Percentiles rank a stretch among this genome's conserved stretches.
These are phyloP conservation scores for Ctenosaura bakeri DNA, from an alignment of 2,797 vertebrate species.

Conservation along the genomic window DNA sequence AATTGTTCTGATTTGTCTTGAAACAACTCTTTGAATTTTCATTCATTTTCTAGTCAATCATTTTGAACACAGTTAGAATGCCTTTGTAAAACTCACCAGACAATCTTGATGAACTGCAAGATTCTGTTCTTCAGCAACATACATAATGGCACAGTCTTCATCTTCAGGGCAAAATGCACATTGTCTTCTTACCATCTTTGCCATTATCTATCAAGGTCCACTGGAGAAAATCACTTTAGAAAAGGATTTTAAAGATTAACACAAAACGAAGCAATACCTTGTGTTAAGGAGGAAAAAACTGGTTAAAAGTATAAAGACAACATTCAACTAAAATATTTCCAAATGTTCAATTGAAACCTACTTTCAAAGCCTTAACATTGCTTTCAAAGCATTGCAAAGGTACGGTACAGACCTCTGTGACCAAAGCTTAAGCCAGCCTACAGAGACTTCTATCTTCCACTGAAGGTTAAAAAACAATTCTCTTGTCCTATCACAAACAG, in stretches of 20 bases:
- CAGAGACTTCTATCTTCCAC: neutral
- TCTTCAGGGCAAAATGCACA: slow-evolving; percentile 76
- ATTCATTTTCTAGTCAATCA: neutral
- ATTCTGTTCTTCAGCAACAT: slow-evolving; percentile 71
- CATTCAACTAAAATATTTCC: neutral
- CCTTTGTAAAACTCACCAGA: slow-evolving; percentile 75
- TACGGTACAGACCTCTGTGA: neutral
- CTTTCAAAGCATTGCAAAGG: neutral
- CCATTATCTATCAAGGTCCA: slow-evolving; percentile 63
- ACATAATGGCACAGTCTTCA: slow-evolving; percentile 73
- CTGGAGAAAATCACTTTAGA: slow-evolving; percentile 6
- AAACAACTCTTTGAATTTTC: neutral
- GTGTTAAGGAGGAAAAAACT: neutral
- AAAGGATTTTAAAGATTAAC: slow-evolving; percentile 16
- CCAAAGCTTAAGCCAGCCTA: neutral
- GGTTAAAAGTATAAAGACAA: neutral
- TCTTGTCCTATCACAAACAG: neutral
- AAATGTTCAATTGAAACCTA: neutral
- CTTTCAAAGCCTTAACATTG: neutral
- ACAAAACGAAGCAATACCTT: neutral
- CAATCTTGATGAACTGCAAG: slow-evolving; percentile 82
- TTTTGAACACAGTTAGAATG: neutral
- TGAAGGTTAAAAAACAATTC: neutral
- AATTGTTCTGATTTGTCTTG: neutral
- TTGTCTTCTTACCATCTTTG: slow-evolving; percentile 76